These are phyloP conservation scores for Mythimna albipuncta DNA, from an alignment of 2,888 invertebrate genomes.

Conservation along the genomic window DNA sequence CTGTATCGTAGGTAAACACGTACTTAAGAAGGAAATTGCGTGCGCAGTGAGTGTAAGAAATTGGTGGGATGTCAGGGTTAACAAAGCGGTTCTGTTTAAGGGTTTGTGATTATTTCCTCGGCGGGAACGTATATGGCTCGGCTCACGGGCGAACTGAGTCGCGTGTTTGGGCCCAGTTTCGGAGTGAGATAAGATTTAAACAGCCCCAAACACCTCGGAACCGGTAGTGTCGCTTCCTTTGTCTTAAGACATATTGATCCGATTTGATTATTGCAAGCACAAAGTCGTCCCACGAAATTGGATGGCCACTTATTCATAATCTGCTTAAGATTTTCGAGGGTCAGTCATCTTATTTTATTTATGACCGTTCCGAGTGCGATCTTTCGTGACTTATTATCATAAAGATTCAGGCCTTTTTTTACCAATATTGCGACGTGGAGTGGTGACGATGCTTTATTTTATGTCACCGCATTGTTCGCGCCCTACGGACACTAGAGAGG, in stretches of 20 bases:
- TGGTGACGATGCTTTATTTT: constrained; percentile 68
- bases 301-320: constrained; percentile 75
- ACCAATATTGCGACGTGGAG: constrained; percentile 61
- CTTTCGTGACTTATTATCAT: constrained; percentile 69
- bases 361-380: constrained; percentile 67
- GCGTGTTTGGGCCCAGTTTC: constrained; percentile 69
- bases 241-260: constrained; percentile 72
- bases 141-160: constrained; percentile 53
- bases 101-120: constrained; percentile 67
- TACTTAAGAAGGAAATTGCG: constrained; percentile 60
- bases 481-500: constrained; percentile 59
- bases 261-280: constrained; percentile 69
- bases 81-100: constrained; percentile 70
- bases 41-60: constrained; percentile 66
- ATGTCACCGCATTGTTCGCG: constrained; percentile 64
- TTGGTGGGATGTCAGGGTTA: constrained; percentile 63
- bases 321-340: constrained; percentile 72
- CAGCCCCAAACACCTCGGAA: constrained; percentile 71
- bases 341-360: constrained; percentile 75
- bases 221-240: constrained; percentile 72
- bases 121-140: constrained; percentile 60
- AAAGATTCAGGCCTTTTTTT: constrained; percentile 67
- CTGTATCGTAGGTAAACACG: constrained; percentile 40
- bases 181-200: constrained; percentile 73
- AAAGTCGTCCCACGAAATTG: constrained; percentile 63